A percentile compares a stretch with the other conserved stretches of the same genome.
phyloP scores from a whole-genome alignment of 1,140 invertebrate genomes.

The Kradibia gibbosae region DNA sequence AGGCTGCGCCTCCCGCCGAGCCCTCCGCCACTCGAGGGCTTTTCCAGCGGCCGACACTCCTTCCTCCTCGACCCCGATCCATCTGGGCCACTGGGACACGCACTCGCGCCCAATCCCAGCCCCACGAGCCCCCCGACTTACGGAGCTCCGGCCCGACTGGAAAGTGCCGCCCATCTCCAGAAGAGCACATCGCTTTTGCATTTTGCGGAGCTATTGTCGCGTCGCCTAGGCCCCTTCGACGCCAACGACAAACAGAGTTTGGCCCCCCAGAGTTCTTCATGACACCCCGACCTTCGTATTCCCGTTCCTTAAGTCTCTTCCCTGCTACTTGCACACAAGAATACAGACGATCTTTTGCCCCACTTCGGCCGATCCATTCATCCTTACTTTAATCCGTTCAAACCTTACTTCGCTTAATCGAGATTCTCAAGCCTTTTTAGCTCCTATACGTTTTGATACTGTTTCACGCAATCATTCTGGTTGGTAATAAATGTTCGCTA shows the following conservation, averaged over 20 bases:
- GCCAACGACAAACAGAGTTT: not conserved
- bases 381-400: not conserved
- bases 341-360: not conserved
- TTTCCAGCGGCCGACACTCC: not conserved
- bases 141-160: slow-evolving; percentile 19
- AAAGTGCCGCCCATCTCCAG: slow-evolving; percentile 40
- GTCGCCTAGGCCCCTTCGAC: not conserved
- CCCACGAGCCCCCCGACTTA: slow-evolving; percentile 37
- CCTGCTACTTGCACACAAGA: not conserved
- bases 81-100: slow-evolving; percentile 47
- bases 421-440: not conserved
- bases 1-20: not conserved
- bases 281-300: not conserved
- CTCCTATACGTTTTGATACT: not conserved
- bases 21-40: not conserved
- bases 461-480: not conserved
- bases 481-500: not conserved
- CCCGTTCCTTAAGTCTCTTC: not conserved
- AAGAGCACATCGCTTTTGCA: not conserved
- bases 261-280: not conserved
- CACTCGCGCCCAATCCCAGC: slow-evolving; percentile 15
- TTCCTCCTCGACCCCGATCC: not conserved
- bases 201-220: not conserved
- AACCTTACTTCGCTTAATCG: no score
- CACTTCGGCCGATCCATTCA: not conserved